Evolutionary conservation across 2,888 invertebrate genomes (phyloP).

Genomic region (Diarsia brunnea): DNA sequence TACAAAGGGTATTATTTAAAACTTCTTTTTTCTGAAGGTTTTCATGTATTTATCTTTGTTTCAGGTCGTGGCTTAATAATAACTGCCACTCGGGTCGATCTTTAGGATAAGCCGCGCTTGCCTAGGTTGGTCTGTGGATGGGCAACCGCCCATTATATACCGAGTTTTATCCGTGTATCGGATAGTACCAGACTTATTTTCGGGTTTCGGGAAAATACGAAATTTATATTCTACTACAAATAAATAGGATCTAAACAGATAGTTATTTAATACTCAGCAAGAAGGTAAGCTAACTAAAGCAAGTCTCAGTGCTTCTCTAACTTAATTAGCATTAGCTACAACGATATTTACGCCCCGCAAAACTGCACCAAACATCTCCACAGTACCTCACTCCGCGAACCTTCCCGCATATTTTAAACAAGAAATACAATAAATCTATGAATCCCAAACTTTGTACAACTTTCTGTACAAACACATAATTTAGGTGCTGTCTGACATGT

Average conservation of each 20-base stretch:
- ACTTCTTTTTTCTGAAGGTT: no score
- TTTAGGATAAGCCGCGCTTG: no score
- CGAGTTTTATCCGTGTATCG: no score
- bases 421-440: constrained; percentile 66
- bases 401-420: constrained; percentile 63
- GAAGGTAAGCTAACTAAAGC: background rate
- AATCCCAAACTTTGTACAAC: constrained; percentile 58
- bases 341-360: constrained; percentile 21
- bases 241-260: background rate
- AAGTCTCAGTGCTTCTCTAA: background rate
- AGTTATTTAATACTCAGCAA: background rate
- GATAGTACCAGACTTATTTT: background rate
- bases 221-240: background rate
- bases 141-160: no score
- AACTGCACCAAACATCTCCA: constrained; percentile 18
- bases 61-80: no score
- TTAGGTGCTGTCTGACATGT: constrained; percentile 66
- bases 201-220: no score
- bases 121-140: no score
- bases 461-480: constrained; percentile 69
- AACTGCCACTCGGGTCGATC: no score
- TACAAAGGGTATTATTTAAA: background rate
- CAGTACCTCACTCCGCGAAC: constrained; percentile 13
- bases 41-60: no score
- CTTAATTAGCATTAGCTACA: background rate